Evolutionary conservation across 2,113 vertebrate genomes (phyloP).

Genomic region (Kryptolebias marmoratus): DNA sequence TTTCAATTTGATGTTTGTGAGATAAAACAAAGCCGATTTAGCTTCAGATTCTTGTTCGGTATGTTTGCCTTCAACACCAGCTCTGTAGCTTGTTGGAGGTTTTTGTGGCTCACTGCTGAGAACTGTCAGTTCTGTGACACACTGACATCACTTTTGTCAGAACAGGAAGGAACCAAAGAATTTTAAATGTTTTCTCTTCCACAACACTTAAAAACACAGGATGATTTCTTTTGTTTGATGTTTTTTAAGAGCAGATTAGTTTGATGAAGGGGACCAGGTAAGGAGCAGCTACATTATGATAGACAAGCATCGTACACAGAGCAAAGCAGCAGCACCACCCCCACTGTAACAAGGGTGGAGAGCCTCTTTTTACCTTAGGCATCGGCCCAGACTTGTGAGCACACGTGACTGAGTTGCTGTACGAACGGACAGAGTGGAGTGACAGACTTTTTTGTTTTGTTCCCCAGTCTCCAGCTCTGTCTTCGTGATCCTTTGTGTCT

Average conservation of each 20-base stretch:
- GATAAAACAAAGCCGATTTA: slow-evolving; percentile 9
- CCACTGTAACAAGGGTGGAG: slow-evolving; percentile 59
- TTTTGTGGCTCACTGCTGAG: slow-evolving; percentile 47
- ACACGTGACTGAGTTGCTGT: slow-evolving; percentile 74
- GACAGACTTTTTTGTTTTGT: slow-evolving; percentile 76
- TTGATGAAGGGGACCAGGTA: slow-evolving; percentile 45
- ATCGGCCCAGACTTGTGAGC: slow-evolving; percentile 79
- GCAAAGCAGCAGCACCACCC: slow-evolving; percentile 70
- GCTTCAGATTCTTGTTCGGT: background rate
- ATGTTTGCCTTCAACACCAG: background rate
- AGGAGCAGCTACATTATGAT: slow-evolving; percentile 60
- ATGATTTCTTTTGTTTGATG: slow-evolving; percentile 21
- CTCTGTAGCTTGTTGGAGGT: background rate
- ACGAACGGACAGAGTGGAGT: slow-evolving; percentile 75
- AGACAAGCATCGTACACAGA: slow-evolving; percentile 75
- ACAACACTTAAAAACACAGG: slow-evolving; percentile 57
- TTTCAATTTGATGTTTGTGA: slow-evolving; percentile 5
- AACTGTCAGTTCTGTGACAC: slow-evolving; percentile 73
- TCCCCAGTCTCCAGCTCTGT: slow-evolving; percentile 75
- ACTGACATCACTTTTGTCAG: slow-evolving; percentile 60
- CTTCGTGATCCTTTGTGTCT: slow-evolving; percentile 78
- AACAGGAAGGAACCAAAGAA: slow-evolving; percentile 27
- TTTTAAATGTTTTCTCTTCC: slow-evolving; percentile 31
- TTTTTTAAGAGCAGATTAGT: slow-evolving; percentile 28
- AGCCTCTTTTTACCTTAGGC: slow-evolving; percentile 82